These are phyloP conservation scores for Gorsachius goisagi DNA, from an alignment of 2,113 vertebrate species.

Conservation along the genomic window DNA sequence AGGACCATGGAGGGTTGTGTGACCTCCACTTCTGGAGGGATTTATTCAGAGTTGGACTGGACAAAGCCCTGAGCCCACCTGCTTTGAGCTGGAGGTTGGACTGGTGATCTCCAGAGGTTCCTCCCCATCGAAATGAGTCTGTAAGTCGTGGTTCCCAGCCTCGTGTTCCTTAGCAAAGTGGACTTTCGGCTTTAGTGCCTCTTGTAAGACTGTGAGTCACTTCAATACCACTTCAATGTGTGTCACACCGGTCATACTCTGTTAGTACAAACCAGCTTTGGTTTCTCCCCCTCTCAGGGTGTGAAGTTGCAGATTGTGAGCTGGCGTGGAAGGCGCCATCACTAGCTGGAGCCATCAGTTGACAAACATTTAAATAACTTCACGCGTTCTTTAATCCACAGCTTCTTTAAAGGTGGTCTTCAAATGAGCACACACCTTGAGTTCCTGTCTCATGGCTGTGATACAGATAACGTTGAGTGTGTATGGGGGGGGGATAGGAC, in stretches of 20 bases:
- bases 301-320: not conserved
- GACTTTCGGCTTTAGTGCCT: not conserved
- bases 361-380: not conserved
- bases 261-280: not conserved
- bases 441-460: rapidly evolving
- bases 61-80: not conserved
- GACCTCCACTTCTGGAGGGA: not conserved
- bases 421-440: not conserved
- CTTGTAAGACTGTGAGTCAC: not conserved
- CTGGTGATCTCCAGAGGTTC: not conserved
- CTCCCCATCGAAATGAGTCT: not conserved
- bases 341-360: not conserved
- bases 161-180: not conserved
- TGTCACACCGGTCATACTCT: not conserved
- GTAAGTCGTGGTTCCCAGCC: not conserved
- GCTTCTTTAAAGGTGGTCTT: not conserved
- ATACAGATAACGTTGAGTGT: rapidly evolving
- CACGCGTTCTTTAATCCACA: not conserved
- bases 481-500: not conserved
- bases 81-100: not conserved
- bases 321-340: not conserved
- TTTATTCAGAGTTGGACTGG: not conserved
- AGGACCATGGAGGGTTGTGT: not conserved
- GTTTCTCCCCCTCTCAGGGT: not conserved
- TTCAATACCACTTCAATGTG: rapidly evolving